Conservation (phyloP, 2,888 invertebrate genomes). For the Apocheima hispidaria region DNA sequence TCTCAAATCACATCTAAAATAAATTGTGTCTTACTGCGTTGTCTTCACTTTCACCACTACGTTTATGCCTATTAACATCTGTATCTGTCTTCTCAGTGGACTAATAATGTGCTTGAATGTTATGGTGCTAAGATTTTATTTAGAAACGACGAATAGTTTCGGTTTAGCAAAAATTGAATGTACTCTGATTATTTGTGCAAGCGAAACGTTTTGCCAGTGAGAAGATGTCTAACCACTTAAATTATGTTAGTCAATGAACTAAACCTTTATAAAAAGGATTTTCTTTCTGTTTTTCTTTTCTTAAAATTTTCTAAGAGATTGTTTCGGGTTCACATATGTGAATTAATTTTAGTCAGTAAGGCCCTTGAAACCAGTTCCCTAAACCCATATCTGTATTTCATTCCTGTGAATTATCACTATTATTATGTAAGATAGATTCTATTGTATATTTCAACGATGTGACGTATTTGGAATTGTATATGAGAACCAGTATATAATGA, state of each 20-base stretch:
- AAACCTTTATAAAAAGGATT: too few species aligned
- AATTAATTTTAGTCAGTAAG: not conserved
- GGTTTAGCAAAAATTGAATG: too few species aligned
- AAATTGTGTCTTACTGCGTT: not conserved
- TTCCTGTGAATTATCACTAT: conserved; percentile 11
- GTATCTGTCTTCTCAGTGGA: not conserved
- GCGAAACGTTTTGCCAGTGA: too few species aligned
- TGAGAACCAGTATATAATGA: conserved; percentile 17
- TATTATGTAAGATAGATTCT: conserved; percentile 16
- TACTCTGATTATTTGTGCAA: too few species aligned
- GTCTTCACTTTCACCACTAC: conserved; percentile 14
- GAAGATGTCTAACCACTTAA: too few species aligned
- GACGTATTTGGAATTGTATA: conserved; percentile 19
- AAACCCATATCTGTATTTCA: conserved; percentile 13
- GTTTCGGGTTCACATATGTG: not conserved
- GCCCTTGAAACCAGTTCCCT: conserved; percentile 2
- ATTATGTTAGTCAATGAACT: too few species aligned
- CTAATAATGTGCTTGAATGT: too few species aligned
- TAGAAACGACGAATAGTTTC: too few species aligned
- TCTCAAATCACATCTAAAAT: conserved; percentile 14
- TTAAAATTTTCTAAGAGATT: not conserved
- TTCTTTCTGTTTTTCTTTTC: too few species aligned
- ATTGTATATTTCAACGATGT: conserved; percentile 28
- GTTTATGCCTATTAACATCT: not conserved
- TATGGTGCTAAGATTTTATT: too few species aligned